phyloP scores from a whole-genome alignment of 2,888 invertebrate species.

The Rhimphoctona megacephalus region DNA sequence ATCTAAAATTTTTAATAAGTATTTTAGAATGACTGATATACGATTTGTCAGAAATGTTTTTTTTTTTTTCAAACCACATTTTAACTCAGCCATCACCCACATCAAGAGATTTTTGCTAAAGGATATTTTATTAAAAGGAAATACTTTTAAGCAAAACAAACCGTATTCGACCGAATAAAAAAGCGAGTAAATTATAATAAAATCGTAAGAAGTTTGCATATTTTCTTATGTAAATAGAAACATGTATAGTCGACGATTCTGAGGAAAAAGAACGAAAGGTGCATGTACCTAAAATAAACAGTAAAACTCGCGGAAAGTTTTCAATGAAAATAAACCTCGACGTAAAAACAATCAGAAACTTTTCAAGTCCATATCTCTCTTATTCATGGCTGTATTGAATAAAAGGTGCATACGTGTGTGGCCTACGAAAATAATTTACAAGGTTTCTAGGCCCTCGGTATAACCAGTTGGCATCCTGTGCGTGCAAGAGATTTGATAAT shows the following conservation, averaged over 20 bases:
- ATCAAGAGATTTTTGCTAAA: not conserved
- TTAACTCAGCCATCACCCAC: not conserved
- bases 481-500: constrained; percentile 52
- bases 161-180: not conserved
- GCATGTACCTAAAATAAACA: not conserved
- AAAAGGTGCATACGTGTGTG: constrained; percentile 53
- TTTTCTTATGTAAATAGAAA: not conserved
- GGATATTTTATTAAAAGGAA: not conserved
- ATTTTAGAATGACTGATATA: not conserved
- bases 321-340: constrained; percentile 49
- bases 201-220: not conserved
- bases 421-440: constrained; percentile 48
- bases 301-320: constrained; percentile 20
- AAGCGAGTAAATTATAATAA: not conserved
- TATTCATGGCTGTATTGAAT: constrained; percentile 28
- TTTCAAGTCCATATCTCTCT: constrained; percentile 44
- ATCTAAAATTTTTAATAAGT: not conserved
- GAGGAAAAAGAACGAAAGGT: not conserved
- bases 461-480: constrained; percentile 15
- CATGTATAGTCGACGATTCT: not conserved
- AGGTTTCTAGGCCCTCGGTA: constrained; percentile 34
- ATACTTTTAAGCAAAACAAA: not conserved
- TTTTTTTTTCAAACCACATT: not conserved
- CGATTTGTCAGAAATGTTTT: not conserved
- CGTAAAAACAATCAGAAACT: constrained; percentile 49